A percentile compares a stretch with the other conserved stretches of the same genome.
phyloP scores from a whole-genome alignment of 2,797 vertebrate genomes.

The Neoniphon sammara region DNA sequence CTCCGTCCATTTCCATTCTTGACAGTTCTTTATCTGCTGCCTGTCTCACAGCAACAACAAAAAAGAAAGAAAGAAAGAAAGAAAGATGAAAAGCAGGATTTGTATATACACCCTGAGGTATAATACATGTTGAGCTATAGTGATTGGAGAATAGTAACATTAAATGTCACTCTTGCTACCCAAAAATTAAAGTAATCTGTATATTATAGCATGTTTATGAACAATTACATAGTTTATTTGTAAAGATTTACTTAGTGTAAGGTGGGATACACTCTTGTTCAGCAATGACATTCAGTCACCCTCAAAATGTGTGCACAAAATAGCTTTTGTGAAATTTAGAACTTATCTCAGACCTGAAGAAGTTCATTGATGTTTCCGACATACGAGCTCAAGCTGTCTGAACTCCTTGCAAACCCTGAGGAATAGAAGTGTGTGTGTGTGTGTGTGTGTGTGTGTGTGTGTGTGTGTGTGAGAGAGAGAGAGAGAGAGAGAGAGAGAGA shows the following conservation, averaged over 20 bases:
- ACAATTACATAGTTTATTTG: no score
- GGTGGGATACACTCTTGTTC: no score
- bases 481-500: constrained; percentile 7
- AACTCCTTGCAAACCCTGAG: constrained; percentile 49
- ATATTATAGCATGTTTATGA: not conserved
- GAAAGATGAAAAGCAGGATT: not conserved
- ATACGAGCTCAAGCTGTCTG: fast-evolving
- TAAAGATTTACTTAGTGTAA: no score
- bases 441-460: not conserved
- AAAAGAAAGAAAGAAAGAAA: constrained; percentile 27
- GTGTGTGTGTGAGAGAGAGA: no score
- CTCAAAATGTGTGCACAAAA: not conserved
- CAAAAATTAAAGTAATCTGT: not conserved
- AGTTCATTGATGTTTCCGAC: fast-evolving
- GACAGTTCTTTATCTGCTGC: not conserved
- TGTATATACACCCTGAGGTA: constrained; percentile 3
- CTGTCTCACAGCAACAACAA: constrained; percentile 51
- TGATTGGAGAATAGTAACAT: not conserved
- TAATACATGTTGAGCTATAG: not conserved
- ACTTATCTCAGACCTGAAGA: constrained; percentile 53
- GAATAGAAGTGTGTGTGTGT: constrained; percentile 20
- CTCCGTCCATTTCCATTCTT: constrained; percentile 45
- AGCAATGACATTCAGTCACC: not conserved
- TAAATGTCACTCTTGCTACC: not conserved
- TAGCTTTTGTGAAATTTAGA: not conserved